Evolutionary conservation across 2,797 vertebrate species (phyloP), one percentile per base, ranked within the genome.

Genomic region (Pempheris klunzingeri): DNA sequence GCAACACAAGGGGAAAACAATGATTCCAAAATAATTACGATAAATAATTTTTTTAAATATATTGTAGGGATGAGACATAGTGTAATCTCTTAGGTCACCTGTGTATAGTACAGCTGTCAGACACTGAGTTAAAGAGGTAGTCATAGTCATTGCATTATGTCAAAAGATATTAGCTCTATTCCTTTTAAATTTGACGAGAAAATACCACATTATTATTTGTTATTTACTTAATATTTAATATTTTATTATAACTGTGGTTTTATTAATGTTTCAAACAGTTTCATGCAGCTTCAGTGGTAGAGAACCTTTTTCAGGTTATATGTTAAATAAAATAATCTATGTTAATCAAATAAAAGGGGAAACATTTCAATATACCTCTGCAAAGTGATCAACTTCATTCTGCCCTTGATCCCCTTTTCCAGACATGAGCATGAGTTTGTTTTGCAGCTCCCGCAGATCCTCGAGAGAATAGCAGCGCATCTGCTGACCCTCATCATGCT

Each of bases 341-440:
- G 18, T 34, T 60, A 41, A 30, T 61, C 0, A 20, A 28, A 44
- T 34, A 52, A 58, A 58, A 71, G 73, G 8, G 1, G 17, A 47
- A 80, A 34, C 0, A 17, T 64, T 71, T 61, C 1, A 43, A 43
- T n/a, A 9, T 90, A 98, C 98, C 96, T 99, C 98, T 1, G 95
- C 95, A 91, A 99, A 99, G 38, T 83, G 93, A 64, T 98, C 97
- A 65, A 98, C 98, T 80, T 98, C 97, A 66, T 79, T 55, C 6
- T 95, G 94, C 30, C 93, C 95, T 87, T 97, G 97, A 47, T 99
- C 97, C 17, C 95, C 97, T 92, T 97, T 98, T 20, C 96, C 95
- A 0, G 98, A 99, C 97, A 99, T 98, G 10, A 99, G 96, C 98
- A 99, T 99, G 53, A 99, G 94, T 77, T 99, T 99, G 91, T 99